Conservation (phyloP, 2,888 invertebrate species). For the Machimus atricapillus region DNA sequence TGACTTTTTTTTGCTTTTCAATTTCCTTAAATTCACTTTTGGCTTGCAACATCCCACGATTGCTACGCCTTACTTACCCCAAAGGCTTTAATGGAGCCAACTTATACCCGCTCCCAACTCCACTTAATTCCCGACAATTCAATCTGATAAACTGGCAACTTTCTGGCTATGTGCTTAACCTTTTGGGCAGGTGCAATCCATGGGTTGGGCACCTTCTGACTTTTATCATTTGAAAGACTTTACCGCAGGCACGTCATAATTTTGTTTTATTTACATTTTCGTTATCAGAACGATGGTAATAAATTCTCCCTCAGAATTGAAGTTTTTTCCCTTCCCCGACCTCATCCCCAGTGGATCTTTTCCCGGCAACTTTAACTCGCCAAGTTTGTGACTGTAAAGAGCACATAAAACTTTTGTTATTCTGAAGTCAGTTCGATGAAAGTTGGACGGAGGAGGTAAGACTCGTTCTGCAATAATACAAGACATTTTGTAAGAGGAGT, state of each 20-base stretch:
- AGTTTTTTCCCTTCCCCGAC: not conserved
- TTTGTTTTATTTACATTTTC: slow-evolving; percentile 24
- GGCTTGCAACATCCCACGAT: not conserved
- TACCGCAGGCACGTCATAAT: slow-evolving; percentile 18
- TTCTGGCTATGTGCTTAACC: slow-evolving; percentile 14
- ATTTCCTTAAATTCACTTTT: not conserved
- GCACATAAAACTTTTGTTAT: not conserved
- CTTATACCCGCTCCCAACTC: not conserved
- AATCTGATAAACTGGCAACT: slow-evolving; percentile 21
- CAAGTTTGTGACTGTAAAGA: not conserved
- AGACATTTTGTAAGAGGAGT: not conserved
- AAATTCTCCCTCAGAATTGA: slow-evolving; percentile 1
- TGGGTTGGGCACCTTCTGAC: slow-evolving; percentile 9
- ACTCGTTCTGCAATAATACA: not conserved
- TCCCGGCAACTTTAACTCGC: not conserved
- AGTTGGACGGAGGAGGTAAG: not conserved
- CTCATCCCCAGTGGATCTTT: not conserved
- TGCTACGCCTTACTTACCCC: not conserved
- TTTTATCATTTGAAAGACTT: slow-evolving; percentile 17
- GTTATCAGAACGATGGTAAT: slow-evolving; percentile 17
- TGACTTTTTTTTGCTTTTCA: not conserved
- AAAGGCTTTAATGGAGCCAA: not conserved
- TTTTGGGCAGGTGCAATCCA: slow-evolving; percentile 27
- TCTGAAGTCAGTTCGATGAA: not conserved
- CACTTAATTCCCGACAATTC: slow-evolving; percentile 17